A percentile compares a stretch with the other conserved stretches of the same genome.
phyloP scores from a whole-genome alignment of 2,888 invertebrate genomes.

The Exocentrus adspersus region DNA sequence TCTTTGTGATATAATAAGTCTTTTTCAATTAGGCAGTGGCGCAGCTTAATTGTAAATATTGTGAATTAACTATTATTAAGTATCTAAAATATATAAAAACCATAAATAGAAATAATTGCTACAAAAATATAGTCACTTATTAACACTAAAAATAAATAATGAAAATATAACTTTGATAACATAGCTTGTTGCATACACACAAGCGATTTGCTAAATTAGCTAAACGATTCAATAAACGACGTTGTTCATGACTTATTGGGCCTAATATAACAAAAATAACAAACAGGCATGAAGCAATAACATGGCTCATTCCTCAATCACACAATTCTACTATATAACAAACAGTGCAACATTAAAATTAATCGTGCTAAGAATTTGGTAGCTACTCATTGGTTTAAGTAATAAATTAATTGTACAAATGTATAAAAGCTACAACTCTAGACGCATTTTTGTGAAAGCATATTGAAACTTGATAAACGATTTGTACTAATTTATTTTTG shows the following conservation, averaged over 20 bases:
- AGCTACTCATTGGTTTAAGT: too few relatives aligned
- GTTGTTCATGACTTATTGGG: too few relatives aligned
- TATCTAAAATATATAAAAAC: too few relatives aligned
- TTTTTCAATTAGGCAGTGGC: too few relatives aligned
- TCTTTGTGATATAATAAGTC: too few relatives aligned
- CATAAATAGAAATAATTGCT: too few relatives aligned
- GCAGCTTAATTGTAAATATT: too few relatives aligned
- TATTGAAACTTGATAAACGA: conserved; percentile 9
- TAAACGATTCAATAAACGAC: conserved; percentile 10
- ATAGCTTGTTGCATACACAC: neutral
- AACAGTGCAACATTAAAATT: neutral
- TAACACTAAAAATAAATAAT: neutral
- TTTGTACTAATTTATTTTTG: conserved; percentile 16
- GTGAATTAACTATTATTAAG: too few relatives aligned
- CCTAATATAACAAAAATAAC: conserved; percentile 32
- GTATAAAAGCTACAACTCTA: conserved; percentile 13
- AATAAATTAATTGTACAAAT: conserved; percentile 16
- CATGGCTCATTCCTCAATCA: conserved; percentile 22
- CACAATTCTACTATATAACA: too few relatives aligned
- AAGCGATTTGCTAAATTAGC: neutral
- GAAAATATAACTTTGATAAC: neutral
- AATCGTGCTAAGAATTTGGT: conserved; percentile 7
- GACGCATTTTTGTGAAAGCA: conserved; percentile 2
- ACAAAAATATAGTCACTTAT: neutral
- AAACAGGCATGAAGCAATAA: conserved; percentile 45